A percentile compares a stretch with the other conserved stretches of the same genome.
These are phyloP conservation scores for Neotoxoptera formosana DNA, from an alignment of 1,140 invertebrate species.

Conservation along the genomic window DNA sequence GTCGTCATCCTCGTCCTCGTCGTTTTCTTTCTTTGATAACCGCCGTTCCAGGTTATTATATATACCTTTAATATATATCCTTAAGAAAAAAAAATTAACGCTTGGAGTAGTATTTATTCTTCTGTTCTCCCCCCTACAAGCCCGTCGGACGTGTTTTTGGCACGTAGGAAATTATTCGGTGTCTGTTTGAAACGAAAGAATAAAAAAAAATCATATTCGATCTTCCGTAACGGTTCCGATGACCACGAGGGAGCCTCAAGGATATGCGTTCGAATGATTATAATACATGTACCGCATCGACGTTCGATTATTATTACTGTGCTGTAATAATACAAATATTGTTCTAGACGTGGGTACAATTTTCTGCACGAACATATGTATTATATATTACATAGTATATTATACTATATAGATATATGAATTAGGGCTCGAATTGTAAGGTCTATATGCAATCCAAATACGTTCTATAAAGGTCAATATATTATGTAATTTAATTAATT, in stretches of 20 bases:
- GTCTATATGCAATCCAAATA: not conserved
- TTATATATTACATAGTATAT: no score
- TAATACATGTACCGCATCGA: no score
- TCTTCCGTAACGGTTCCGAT: conserved; percentile 21
- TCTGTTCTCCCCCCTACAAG: no score
- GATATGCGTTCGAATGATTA: not conserved
- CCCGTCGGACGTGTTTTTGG: conserved; percentile 9
- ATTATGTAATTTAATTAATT: not conserved
- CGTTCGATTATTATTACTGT: not conserved
- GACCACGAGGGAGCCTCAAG: conserved; percentile 25
- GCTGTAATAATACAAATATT: not conserved
- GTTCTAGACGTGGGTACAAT: not conserved
- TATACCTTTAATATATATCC: not conserved
- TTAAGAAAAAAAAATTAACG: conserved; percentile 16
- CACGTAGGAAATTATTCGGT: conserved; percentile 37
- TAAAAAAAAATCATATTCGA: conserved; percentile 27
- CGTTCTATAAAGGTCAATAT: not conserved
- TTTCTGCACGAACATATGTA: not conserved
- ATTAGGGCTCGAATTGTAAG: not conserved
- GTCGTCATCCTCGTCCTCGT: not conserved
- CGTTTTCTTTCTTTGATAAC: not conserved
- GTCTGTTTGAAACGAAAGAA: not conserved
- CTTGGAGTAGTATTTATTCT: conserved; percentile 13
- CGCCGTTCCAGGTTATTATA: not conserved
- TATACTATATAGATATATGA: not conserved